Conservation (phyloP, 2,888 invertebrate genomes). For the Cheiracanthium punctorium region DNA sequence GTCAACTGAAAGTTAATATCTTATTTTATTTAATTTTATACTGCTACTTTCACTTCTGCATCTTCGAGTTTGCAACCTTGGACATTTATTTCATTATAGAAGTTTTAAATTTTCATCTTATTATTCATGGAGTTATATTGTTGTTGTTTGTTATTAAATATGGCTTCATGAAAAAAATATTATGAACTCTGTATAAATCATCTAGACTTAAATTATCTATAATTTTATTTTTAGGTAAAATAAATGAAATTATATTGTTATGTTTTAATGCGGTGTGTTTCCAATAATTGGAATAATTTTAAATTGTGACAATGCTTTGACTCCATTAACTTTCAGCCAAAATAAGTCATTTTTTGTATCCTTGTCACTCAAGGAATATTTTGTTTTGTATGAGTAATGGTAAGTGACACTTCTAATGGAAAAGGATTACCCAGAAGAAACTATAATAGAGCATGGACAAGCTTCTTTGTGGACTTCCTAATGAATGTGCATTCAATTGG, state of each 20-base stretch:
- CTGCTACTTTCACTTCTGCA: slow-evolving; percentile 6
- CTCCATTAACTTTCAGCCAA: neutral
- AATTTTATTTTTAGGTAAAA: slow-evolving; percentile 56
- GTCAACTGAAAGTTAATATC: slow-evolving; percentile 39
- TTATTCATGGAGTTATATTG: slow-evolving; percentile 18
- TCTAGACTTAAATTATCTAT: slow-evolving; percentile 56
- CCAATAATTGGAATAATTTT: neutral
- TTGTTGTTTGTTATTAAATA: slow-evolving; percentile 30
- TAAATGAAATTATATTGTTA: slow-evolving; percentile 61
- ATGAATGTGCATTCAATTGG: slow-evolving; percentile 57
- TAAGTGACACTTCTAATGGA: neutral
- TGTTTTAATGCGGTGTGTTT: slow-evolving; percentile 45
- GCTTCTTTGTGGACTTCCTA: slow-evolving; percentile 15
- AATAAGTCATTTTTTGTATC: neutral
- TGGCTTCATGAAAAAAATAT: slow-evolving; percentile 3
- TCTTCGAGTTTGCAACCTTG: neutral
- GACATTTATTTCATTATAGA: slow-evolving; percentile 12
- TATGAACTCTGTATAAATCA: slow-evolving; percentile 42
- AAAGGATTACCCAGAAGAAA: neutral
- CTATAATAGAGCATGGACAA: slow-evolving; percentile 32
- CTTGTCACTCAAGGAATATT: neutral
- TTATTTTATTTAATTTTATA: neutral
- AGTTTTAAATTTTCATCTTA: slow-evolving; percentile 42
- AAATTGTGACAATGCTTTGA: neutral
- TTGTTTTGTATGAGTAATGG: neutral